phyloP scores from a whole-genome alignment of 2,113 vertebrate species.

The Seriola quinqueradiata region DNA sequence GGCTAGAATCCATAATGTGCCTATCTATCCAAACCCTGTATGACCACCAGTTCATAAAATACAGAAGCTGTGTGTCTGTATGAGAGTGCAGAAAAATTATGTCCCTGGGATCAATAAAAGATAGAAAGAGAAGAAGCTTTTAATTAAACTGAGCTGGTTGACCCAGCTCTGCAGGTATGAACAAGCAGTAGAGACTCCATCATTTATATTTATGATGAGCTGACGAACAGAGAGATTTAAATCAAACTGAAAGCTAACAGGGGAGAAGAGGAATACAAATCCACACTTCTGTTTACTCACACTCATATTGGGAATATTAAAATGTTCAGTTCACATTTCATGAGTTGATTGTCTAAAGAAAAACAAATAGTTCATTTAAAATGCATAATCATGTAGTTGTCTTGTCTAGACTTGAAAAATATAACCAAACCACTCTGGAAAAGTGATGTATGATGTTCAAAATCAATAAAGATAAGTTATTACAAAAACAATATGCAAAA shows the following conservation, averaged over 20 bases:
- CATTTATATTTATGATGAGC: conserved; percentile 22
- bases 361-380: too few species aligned
- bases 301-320: neutral
- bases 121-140: conserved; percentile 8
- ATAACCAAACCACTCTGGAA: too few species aligned
- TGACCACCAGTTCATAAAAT: conserved; percentile 29
- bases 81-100: neutral
- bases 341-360: too few species aligned
- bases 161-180: neutral
- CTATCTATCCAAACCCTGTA: neutral
- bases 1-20: conserved; percentile 15
- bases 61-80: neutral
- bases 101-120: conserved; percentile 35
- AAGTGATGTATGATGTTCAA: too few species aligned
- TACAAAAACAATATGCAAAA: too few species aligned
- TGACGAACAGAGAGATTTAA: neutral
- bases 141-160: conserved; percentile 23
- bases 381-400: too few species aligned
- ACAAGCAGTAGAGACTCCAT: neutral
- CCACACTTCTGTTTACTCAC: neutral
- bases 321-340: neutral
- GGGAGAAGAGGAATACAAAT: neutral
- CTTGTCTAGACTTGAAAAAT: too few species aligned
- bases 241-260: neutral
- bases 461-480: too few species aligned